Evolutionary conservation across 2,113 vertebrate species (phyloP).

Genomic region (Uropsilus gracilis): DNA sequence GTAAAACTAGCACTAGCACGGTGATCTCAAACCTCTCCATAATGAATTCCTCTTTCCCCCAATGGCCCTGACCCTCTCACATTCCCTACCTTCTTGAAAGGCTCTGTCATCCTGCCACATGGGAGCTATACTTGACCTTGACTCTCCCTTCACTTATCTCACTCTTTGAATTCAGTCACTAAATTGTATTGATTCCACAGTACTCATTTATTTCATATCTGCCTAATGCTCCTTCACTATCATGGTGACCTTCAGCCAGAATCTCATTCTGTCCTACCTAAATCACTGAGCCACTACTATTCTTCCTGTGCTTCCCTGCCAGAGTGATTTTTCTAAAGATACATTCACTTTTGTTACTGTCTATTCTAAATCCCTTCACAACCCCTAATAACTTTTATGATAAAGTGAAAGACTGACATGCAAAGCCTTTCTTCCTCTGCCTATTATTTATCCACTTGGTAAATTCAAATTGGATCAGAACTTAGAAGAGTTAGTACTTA

Average conservation of each 20-base stretch:
- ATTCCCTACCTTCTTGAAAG: neutral
- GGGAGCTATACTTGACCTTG: neutral
- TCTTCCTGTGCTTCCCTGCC: neutral
- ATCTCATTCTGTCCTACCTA: neutral
- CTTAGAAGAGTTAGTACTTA: neutral
- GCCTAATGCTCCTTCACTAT: neutral
- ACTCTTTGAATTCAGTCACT: neutral
- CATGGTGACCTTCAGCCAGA: neutral
- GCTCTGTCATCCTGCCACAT: neutral
- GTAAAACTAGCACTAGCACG: neutral
- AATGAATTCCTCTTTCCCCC: neutral
- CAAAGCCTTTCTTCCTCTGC: neutral
- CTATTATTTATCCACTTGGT: neutral
- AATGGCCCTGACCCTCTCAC: neutral
- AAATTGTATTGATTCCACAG: neutral
- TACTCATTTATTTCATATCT: neutral
- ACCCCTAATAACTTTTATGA: neutral
- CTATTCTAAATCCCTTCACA: neutral
- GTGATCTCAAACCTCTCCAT: neutral
- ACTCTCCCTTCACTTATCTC: neutral
- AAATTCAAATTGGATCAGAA: neutral
- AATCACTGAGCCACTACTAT: neutral
- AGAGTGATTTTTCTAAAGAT: neutral
- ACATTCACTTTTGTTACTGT: neutral
- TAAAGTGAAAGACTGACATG: neutral